Evolutionary conservation across 2,888 invertebrate genomes (phyloP).

Genomic region (Scotopteryx bipunctaria): DNA sequence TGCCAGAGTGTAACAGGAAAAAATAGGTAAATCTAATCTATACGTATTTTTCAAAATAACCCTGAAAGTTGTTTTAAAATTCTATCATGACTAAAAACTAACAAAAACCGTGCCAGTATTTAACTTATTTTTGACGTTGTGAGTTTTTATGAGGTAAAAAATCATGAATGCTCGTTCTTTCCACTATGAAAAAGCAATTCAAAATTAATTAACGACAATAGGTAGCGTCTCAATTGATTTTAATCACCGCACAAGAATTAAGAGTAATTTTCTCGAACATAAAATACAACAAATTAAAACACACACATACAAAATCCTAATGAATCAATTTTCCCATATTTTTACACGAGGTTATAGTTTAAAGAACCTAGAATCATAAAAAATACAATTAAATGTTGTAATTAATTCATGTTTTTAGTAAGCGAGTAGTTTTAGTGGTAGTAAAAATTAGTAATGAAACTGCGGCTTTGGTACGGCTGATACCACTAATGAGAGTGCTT

Average conservation of each 20-base stretch:
- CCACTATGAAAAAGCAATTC: slow-evolving; percentile 9
- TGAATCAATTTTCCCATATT: slow-evolving; percentile 35
- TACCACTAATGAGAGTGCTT: slow-evolving; percentile 29
- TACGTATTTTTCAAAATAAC: no score
- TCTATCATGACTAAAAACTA: no score
- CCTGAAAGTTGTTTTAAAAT: no score
- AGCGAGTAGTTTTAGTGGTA: slow-evolving; percentile 20
- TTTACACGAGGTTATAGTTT: slow-evolving; percentile 25
- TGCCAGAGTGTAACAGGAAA: no score
- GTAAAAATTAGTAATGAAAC: slow-evolving; percentile 29
- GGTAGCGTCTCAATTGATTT: slow-evolving; percentile 22
- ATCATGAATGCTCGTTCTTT: no score
- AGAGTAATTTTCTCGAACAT: slow-evolving; percentile 10
- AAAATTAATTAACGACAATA: slow-evolving; percentile 12
- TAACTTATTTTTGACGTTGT: no score
- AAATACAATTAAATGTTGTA: slow-evolving; percentile 29
- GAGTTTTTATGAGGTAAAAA: no score
- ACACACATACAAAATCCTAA: slow-evolving; percentile 23
- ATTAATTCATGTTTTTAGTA: slow-evolving; percentile 23
- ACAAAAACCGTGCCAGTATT: no score
- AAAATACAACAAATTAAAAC: slow-evolving; percentile 29
- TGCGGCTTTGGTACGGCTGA: slow-evolving; percentile 20
- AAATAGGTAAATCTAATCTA: no score
- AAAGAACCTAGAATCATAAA: slow-evolving; percentile 27
- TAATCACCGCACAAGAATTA: slow-evolving; percentile 16